A percentile compares a stretch with the other conserved stretches of the same genome.
phyloP scores from a whole-genome alignment of 2,113 vertebrate genomes.

The Anolis sagrei region DNA sequence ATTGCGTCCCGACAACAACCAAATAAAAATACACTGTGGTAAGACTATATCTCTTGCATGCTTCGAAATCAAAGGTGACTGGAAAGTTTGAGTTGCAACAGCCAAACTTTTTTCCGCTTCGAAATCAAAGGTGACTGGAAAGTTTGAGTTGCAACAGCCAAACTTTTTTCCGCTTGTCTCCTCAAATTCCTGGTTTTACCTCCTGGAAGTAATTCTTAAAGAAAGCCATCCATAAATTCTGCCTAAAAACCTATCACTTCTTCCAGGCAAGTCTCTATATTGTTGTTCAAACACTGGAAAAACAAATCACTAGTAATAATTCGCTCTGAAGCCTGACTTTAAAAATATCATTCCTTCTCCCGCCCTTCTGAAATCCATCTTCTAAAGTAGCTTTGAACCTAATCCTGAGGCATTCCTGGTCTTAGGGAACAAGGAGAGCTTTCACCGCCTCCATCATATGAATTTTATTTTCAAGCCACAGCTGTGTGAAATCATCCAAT shows the following conservation, averaged over 20 bases:
- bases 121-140: neutral
- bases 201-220: neutral
- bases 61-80: neutral
- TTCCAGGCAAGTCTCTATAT: neutral
- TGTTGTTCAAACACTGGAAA: neutral
- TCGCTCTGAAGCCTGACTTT: neutral
- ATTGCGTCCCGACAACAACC: no score
- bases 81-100: neutral
- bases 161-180: neutral
- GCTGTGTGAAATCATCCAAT: constrained; percentile 11
- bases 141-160: neutral
- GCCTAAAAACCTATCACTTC: neutral
- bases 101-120: neutral
- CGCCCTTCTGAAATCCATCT: neutral
- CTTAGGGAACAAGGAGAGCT: neutral
- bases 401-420: neutral
- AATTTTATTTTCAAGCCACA: constrained; percentile 6
- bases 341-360: neutral
- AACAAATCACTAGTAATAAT: neutral
- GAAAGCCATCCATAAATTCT: neutral
- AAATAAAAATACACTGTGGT: no score
- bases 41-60: neutral
- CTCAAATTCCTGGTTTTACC: neutral
- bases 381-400: constrained; percentile 1
- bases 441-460: constrained; percentile 3